Evolutionary conservation across 2,797 vertebrate genomes (phyloP).

Genomic region (Tragopan temminckii): DNA sequence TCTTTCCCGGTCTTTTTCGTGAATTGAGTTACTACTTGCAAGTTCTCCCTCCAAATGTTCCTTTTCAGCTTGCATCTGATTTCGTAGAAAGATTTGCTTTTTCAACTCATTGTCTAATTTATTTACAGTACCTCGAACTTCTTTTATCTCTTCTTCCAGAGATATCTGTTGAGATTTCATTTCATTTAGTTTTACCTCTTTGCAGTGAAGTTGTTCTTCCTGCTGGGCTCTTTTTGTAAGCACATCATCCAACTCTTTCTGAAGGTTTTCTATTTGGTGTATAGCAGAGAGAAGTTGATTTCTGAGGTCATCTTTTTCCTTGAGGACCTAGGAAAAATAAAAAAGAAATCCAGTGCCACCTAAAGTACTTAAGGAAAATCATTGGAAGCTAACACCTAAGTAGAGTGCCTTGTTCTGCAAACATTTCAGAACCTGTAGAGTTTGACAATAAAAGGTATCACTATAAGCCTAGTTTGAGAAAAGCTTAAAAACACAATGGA

Average conservation of each 20-base stretch:
- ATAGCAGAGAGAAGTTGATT: conserved; percentile 86
- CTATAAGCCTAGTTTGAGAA: not conserved
- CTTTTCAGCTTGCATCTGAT: conserved; percentile 85
- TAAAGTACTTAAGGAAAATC: not conserved
- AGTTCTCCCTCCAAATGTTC: conserved; percentile 83
- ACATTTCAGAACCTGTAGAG: not conserved
- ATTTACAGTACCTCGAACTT: conserved; percentile 82
- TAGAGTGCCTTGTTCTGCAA: not conserved
- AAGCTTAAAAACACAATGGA: not conserved
- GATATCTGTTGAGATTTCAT: conserved; percentile 82
- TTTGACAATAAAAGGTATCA: not conserved
- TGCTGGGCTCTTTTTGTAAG: conserved; percentile 89
- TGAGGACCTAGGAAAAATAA: conserved; percentile 81
- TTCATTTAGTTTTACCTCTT: conserved; percentile 88
- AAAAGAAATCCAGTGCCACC: not conserved
- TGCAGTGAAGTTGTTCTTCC: conserved; percentile 89
- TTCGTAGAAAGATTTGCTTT: conserved; percentile 81
- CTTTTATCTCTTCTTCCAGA: conserved; percentile 88
- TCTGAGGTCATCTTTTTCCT: conserved; percentile 88
- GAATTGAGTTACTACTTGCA: conserved; percentile 71
- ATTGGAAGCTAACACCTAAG: not conserved
- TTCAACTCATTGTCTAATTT: conserved; percentile 84
- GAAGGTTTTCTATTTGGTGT: conserved; percentile 89
- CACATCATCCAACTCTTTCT: conserved; percentile 88
- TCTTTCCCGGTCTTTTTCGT: conserved; percentile 83